Evolutionary conservation across 2,113 vertebrate genomes (phyloP).

Genomic region (Chaenogobius annularis): DNA sequence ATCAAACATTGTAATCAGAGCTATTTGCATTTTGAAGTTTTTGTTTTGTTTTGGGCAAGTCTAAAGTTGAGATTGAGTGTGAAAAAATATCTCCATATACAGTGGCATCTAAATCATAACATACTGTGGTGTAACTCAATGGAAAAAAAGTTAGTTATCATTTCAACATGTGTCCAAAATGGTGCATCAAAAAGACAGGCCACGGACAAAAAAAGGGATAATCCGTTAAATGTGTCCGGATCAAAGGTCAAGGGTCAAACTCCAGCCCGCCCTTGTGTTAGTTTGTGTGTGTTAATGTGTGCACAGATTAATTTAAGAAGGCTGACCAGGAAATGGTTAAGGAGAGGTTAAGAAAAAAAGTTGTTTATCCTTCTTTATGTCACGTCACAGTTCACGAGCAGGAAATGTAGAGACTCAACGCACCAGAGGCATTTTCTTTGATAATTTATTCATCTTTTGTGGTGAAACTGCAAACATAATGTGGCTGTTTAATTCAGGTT

Average conservation of each 20-base stretch:
- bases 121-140: conserved; percentile 50
- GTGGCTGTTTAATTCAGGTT: neutral
- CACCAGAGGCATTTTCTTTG: neutral
- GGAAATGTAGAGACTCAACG: conserved; percentile 25
- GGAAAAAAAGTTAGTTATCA: conserved; percentile 71
- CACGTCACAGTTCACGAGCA: conserved; percentile 64
- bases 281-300: conserved; percentile 38
- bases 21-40: no score
- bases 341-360: conserved; percentile 53
- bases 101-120: conserved; percentile 73
- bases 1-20: no score
- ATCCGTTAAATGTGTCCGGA: conserved; percentile 90
- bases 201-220: conserved; percentile 86
- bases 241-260: conserved; percentile 92
- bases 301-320: conserved; percentile 80
- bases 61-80: no score
- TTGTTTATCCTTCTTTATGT: conserved; percentile 69
- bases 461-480: conserved; percentile 41
- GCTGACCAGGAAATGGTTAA: conserved; percentile 84
- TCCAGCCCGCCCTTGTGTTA: conserved; percentile 84
- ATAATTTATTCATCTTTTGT: conserved; percentile 10
- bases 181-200: conserved; percentile 68
- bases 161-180: conserved; percentile 88
- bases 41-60: no score
- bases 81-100: no score